Base-by-base conservation (phyloP, 2,888 invertebrate species). In the Therioaphis trifolii region DNA sequence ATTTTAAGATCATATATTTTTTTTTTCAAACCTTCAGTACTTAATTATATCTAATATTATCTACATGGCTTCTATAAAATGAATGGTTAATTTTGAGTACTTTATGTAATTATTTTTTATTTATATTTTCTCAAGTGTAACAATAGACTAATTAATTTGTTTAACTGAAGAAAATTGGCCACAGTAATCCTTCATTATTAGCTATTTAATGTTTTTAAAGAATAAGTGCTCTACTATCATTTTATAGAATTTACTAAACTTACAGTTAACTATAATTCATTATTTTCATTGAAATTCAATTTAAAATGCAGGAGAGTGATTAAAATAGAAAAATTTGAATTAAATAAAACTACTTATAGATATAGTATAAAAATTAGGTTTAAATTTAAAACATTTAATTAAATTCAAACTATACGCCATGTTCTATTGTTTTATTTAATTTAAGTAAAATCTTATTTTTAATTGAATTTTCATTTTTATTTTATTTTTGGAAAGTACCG, bases 91-190 rank as follows among this genome's bases (percentile, higher is more conserved):
- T 35, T 74, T 71, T 27, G 49, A 69, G 15, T 49, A 71, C 27
- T 29, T 49, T 18, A 49, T 71, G 29, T 71, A 71, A 71, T 49
- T 29, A 71, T 49, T 15, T 27, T 49, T 71, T 49, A 29, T 46
- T 46, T 7, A 46, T 35, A 29, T 55, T 21, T 55, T 15, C 21
- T 21, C 15, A 15, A 55, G 55, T 75, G 40, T 43, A 24, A 58
- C 40, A 75, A 75, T 58, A 24, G 15, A 75, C 40, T 58, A 75
- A 75, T 75, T 75, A 74, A 74, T 27, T n/a, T 27, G 71, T 71
- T 71, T 29, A 71, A 55, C 35, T 21, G 49, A 29, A 74, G 55
- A 35, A 74, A 74, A 74, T 55, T 55, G 55, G 15, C n/a, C 35
- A 55, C 21, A 55, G 52, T 72, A 55, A 24, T 35, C 52, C 72